Evolutionary conservation across 2,113 vertebrate species (phyloP).

Genomic region (Trochalopteron elliotii): DNA sequence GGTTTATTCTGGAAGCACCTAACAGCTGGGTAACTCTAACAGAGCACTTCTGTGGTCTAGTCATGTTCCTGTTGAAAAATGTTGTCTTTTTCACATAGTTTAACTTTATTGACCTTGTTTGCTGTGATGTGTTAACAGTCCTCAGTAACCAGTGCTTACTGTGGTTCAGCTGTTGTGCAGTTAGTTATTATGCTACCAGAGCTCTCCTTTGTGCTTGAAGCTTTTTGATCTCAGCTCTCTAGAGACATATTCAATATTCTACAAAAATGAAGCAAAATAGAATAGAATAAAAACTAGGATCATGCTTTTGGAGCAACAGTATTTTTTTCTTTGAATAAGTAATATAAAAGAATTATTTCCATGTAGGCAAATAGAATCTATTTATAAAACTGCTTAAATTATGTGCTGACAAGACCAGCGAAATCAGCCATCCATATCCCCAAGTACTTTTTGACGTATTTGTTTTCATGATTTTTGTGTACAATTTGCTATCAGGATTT

Average conservation of each 20-base stretch:
- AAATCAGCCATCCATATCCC: background rate
- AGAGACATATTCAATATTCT: background rate
- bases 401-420: background rate
- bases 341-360: background rate
- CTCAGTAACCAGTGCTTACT: background rate
- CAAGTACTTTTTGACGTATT: background rate
- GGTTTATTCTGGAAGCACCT: background rate
- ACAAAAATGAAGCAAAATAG: constrained; percentile 15
- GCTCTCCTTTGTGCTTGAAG: background rate
- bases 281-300: background rate
- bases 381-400: background rate
- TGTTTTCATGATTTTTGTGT: background rate
- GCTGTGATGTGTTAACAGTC: background rate
- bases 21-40: background rate
- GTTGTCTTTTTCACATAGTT: background rate
- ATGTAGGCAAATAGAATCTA: background rate
- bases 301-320: background rate
- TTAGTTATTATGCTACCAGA: background rate
- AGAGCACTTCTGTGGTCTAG: background rate
- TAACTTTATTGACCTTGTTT: background rate
- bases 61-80: background rate
- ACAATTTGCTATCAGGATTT: background rate
- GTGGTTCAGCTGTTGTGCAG: background rate
- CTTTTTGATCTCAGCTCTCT: constrained; percentile 41
- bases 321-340: background rate